A percentile compares a stretch with the other conserved stretches of the same genome.
Conservation (phyloP, 1,140 invertebrate genomes). For the Stegodyphus dumicola region DNA sequence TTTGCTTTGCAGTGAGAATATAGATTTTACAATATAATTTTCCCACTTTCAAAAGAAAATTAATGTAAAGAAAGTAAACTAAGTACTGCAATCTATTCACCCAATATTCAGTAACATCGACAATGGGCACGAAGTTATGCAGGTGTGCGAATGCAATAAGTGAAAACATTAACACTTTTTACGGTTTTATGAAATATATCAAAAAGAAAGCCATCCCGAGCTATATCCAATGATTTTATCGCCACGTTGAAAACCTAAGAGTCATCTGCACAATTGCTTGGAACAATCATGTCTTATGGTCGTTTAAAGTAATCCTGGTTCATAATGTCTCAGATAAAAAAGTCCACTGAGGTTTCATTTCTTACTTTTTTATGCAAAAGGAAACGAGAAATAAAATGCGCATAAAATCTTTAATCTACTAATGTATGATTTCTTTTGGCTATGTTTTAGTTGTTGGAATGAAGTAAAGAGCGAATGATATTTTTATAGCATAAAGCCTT, state of each 20-base stretch:
- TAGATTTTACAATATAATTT: no score
- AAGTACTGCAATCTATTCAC: no score
- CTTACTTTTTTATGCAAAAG: background rate
- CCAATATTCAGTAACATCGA: no score
- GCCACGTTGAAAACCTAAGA: background rate
- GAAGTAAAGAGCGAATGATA: background rate
- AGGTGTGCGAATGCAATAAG: background rate
- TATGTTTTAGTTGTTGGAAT: background rate
- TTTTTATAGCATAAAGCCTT: background rate
- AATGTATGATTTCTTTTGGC: background rate
- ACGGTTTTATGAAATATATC: background rate
- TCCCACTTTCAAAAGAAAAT: no score
- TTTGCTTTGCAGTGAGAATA: no score
- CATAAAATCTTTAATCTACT: conserved; percentile 15
- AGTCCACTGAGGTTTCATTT: conserved; percentile 9
- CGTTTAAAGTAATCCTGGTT: background rate
- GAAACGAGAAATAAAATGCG: background rate
- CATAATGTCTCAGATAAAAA: background rate
- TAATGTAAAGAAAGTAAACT: no score
- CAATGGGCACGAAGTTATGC: background rate
- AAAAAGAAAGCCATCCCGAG: background rate
- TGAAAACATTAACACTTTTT: background rate
- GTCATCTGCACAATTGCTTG: conserved; percentile 1
- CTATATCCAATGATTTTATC: background rate
- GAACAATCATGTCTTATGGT: conserved; percentile 9